Percentiles rank a stretch among this genome's conserved stretches.
These are phyloP conservation scores for Phataginus tetradactyla DNA, from an alignment of 2,797 vertebrate species.

Conservation along the genomic window DNA sequence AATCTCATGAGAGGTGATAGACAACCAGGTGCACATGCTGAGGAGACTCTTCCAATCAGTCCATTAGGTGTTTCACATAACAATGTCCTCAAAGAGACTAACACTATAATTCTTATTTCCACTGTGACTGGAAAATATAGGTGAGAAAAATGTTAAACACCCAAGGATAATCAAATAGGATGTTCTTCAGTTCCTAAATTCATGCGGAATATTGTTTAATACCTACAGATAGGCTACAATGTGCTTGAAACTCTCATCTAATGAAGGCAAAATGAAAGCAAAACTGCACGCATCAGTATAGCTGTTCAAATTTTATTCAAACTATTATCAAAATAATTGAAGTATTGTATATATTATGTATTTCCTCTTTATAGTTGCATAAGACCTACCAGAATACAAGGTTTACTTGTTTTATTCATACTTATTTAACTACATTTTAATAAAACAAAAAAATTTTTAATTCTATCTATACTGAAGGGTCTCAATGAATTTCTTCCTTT, in stretches of 20 bases:
- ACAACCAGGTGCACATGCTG: not conserved
- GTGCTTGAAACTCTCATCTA: not conserved
- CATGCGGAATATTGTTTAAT: slow-evolving; percentile 5
- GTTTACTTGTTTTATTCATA: not conserved
- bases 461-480: not conserved
- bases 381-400: not conserved
- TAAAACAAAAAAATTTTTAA: slow-evolving; percentile 2
- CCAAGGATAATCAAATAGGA: not conserved
- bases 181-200: not conserved
- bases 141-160: slow-evolving; percentile 38
- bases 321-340: slow-evolving; percentile 7
- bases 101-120: slow-evolving; percentile 1
- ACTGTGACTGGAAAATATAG: not conserved
- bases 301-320: slow-evolving; percentile 20
- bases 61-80: not conserved
- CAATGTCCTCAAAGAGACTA: not conserved
- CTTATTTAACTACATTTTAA: slow-evolving; percentile 10
- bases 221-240: not conserved
- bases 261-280: slow-evolving; percentile 24
- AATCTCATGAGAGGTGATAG: not conserved
- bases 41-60: not conserved
- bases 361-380: not conserved
- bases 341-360: not conserved
- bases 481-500: not conserved
- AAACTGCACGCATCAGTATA: not conserved